A percentile compares a stretch with the other conserved stretches of the same genome.
phyloP scores from a whole-genome alignment of 1,140 invertebrate species.

The Lucilia cuprina region DNA sequence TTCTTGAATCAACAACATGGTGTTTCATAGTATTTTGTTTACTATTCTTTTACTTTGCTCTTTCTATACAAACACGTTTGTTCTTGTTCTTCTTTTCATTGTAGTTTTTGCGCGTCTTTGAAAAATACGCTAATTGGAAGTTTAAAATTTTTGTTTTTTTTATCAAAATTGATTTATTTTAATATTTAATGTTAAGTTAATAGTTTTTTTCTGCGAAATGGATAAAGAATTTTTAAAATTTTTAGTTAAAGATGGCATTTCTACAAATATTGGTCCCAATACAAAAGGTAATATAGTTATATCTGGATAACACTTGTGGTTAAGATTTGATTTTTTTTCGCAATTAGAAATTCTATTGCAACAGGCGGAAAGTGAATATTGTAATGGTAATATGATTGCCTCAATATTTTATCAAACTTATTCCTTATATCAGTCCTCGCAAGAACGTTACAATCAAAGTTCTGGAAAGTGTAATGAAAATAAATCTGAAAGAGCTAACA shows the following conservation, averaged over 20 bases:
- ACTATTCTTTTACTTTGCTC: no score
- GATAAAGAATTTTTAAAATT: slow-evolving; percentile 36
- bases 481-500: not conserved
- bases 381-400: slow-evolving; percentile 45
- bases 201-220: not conserved
- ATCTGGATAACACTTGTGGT: not conserved
- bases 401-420: slow-evolving; percentile 56
- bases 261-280: slow-evolving; percentile 29
- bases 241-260: not conserved
- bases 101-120: not conserved
- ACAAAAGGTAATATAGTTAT: slow-evolving; percentile 30
- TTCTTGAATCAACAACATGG: not conserved
- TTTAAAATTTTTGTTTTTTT: no score
- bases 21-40: not conserved
- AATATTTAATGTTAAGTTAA: no score
- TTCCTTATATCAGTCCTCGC: slow-evolving; percentile 48
- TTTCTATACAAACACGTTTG: no score
- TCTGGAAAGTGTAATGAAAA: not conserved
- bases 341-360: slow-evolving; percentile 31
- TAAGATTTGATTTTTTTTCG: not conserved
- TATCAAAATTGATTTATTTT: no score
- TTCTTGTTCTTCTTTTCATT: not conserved
- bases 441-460: slow-evolving; percentile 43
- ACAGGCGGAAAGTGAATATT: slow-evolving; percentile 49
- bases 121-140: no score